Conservation (phyloP, 2,797 vertebrate genomes). For the Gephyroberyx darwinii region DNA sequence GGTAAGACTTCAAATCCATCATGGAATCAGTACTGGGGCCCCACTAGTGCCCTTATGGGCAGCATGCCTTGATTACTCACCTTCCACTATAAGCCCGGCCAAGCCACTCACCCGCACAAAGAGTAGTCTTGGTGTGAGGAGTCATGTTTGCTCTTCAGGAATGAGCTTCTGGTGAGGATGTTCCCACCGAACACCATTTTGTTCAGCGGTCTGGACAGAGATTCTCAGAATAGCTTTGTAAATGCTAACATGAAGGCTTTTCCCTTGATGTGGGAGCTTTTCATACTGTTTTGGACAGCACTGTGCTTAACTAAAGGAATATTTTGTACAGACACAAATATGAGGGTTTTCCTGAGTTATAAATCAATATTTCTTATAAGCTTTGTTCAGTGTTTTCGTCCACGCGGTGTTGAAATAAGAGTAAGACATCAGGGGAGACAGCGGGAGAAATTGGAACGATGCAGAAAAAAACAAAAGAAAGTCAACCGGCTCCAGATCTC, state of each 20-base stretch:
- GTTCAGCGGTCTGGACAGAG: slow-evolving; percentile 56
- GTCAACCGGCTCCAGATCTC: not conserved
- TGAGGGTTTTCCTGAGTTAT: slow-evolving; percentile 56
- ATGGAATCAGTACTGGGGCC: slow-evolving; percentile 18
- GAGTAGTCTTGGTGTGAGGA: slow-evolving; percentile 56
- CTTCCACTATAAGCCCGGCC: slow-evolving; percentile 52
- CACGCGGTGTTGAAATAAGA: slow-evolving; percentile 41
- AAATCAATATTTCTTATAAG: slow-evolving; percentile 50
- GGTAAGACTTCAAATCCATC: slow-evolving; percentile 28
- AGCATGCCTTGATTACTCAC: slow-evolving; percentile 63
- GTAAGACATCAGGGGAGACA: slow-evolving; percentile 34
- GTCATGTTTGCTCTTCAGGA: slow-evolving; percentile 69
- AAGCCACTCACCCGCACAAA: slow-evolving; percentile 56
- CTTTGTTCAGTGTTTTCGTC: slow-evolving; percentile 41
- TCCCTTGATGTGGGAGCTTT: slow-evolving; percentile 57
- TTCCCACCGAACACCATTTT: slow-evolving; percentile 62
- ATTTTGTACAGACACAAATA: slow-evolving; percentile 64
- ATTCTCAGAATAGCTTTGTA: slow-evolving; percentile 63
- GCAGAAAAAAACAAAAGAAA: slow-evolving; percentile 11
- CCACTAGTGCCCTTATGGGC: slow-evolving; percentile 41
- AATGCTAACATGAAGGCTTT: slow-evolving; percentile 64
- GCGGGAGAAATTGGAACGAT: slow-evolving; percentile 31
- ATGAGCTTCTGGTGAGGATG: slow-evolving; percentile 66
- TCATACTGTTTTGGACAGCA: slow-evolving; percentile 50
- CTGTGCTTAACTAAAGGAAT: slow-evolving; percentile 58